Conservation (phyloP, 30 jellyfish, hydroid and myxozoan genomes). For the Sanderia malayensis region DNA sequence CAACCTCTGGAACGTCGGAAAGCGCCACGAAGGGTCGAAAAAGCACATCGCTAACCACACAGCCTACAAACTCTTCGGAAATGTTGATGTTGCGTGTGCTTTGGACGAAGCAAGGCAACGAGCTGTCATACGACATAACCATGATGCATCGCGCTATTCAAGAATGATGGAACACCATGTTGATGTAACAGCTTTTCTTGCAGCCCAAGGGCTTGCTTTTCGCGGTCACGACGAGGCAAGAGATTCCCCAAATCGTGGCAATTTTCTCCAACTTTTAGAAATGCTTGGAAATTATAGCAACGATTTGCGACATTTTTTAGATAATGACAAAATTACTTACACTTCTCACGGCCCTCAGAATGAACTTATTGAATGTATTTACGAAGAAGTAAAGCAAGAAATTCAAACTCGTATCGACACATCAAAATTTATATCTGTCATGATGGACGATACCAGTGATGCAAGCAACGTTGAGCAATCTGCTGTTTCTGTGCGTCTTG, state of each 20-base stretch:
- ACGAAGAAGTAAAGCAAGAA: too few relatives aligned
- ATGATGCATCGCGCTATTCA: constrained; percentile 17
- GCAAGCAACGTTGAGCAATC: too few relatives aligned
- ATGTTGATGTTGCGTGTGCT: constrained; percentile 43
- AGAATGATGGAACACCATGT: constrained; percentile 39
- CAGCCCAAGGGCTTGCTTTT: constrained; percentile 65
- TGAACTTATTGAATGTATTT: too few relatives aligned
- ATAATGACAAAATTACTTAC: too few relatives aligned
- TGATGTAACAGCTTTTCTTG: constrained; percentile 21
- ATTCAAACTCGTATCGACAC: too few relatives aligned
- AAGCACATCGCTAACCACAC: constrained; percentile 17
- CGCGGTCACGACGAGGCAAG: constrained; percentile 46
- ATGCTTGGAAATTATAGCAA: constrained; percentile 15
- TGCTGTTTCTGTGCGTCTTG: too few relatives aligned
- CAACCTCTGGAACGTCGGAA: constrained; percentile 15
- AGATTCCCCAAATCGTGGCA: constrained; percentile 42
- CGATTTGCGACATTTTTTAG: constrained; percentile 23
- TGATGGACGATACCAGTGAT: constrained; percentile 1
- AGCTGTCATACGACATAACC: constrained; percentile 24
- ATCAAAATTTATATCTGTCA: background rate
- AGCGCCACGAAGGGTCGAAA: constrained; percentile 11
- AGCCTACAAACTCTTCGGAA: constrained; percentile 29
- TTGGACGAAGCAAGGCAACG: constrained; percentile 51
- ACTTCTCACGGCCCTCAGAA: too few relatives aligned
- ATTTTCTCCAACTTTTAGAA: constrained; percentile 39